These are phyloP conservation scores for Theocolax elegans DNA, from an alignment of 1,140 invertebrate species.

Conservation along the genomic window DNA sequence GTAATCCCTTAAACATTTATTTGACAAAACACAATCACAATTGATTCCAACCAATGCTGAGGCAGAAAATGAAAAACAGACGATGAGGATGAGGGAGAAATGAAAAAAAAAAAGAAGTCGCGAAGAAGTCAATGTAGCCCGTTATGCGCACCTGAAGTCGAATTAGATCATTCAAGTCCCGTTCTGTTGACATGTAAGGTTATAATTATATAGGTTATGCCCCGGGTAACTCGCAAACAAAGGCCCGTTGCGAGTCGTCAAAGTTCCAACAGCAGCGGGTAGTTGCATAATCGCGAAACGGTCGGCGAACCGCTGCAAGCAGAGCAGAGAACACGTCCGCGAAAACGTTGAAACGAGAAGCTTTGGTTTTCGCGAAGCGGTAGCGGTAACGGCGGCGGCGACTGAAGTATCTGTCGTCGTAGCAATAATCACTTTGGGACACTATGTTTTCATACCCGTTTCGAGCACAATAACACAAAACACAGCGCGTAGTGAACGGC, in stretches of 20 bases:
- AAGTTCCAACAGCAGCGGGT: constrained; percentile 2
- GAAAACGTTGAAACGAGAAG: constrained; percentile 5
- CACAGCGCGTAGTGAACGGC: too few relatives aligned
- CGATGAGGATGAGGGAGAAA: background rate
- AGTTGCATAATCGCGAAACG: constrained; percentile 47
- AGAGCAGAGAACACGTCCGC: constrained; percentile 4
- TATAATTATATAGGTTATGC: constrained; percentile 65
- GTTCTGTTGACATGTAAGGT: constrained; percentile 59
- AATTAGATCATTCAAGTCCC: constrained; percentile 29
- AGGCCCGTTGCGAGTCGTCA: background rate
- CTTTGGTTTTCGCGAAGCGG: background rate
- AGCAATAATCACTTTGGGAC: too few relatives aligned
- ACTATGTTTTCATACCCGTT: too few relatives aligned
- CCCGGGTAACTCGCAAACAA: constrained; percentile 44
- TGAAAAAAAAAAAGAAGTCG: constrained; percentile 17
- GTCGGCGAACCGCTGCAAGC: constrained; percentile 12
- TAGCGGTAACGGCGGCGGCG: too few relatives aligned
- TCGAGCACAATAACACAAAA: too few relatives aligned
- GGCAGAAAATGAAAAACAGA: background rate
- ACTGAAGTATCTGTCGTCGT: too few relatives aligned
- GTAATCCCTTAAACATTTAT: background rate
- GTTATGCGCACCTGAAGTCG: constrained; percentile 8
- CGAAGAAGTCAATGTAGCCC: background rate
- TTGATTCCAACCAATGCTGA: background rate
- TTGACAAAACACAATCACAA: constrained; percentile 32